Evolutionary conservation across 2,113 vertebrate genomes (phyloP).

Genomic region (Camelus bactrianus): DNA sequence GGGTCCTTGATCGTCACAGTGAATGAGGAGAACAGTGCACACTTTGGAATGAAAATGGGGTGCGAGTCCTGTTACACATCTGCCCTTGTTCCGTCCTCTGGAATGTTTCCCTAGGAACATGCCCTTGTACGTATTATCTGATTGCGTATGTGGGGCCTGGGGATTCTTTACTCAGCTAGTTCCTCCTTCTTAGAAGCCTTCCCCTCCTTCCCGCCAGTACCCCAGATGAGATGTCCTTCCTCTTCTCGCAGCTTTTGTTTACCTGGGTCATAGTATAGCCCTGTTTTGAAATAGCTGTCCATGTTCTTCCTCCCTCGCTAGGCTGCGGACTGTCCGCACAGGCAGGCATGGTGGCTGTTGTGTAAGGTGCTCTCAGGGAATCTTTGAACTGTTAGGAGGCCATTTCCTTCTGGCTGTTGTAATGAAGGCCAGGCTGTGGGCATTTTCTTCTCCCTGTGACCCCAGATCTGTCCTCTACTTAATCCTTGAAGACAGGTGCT

Average conservation of each 20-base stretch:
- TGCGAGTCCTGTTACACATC: fast-evolving
- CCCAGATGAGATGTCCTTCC: not conserved
- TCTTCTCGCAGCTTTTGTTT: not conserved
- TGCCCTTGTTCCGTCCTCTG: not conserved
- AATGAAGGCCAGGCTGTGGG: no score
- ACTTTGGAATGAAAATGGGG: not conserved
- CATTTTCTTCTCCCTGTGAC: not conserved
- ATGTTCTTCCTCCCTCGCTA: fast-evolving
- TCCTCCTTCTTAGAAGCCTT: not conserved
- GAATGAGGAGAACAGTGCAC: fast-evolving
- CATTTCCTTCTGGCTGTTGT: fast-evolving
- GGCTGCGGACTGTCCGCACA: not conserved
- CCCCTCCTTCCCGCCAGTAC: not conserved
- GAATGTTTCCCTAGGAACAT: not conserved
- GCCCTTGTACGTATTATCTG: no score
- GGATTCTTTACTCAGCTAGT: not conserved
- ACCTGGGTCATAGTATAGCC: fast-evolving
- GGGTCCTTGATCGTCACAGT: fast-evolving
- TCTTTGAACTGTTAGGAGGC: no score
- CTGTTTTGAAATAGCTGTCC: not conserved
- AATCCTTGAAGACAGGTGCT: not conserved
- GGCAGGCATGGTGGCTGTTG: not conserved
- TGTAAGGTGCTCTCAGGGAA: not conserved
- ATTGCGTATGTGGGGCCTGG: not conserved
- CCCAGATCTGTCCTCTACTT: not conserved